Base-by-base conservation (phyloP, 2,888 invertebrate genomes). In the Drosophila siamana region DNA sequence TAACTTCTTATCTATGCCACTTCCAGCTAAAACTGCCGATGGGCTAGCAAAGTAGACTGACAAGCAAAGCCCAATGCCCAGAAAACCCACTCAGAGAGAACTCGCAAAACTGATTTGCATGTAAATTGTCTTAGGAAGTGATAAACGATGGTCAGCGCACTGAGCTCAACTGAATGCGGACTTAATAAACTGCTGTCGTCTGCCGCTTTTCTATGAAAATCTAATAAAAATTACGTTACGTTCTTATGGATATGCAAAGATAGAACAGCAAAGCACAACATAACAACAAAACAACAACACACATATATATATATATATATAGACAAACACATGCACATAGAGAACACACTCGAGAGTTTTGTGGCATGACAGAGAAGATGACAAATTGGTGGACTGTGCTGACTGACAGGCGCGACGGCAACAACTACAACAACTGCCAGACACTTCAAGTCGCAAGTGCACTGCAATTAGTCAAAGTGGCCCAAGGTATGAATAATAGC, bases 381-480 rank as follows among this genome's bases (percentile, higher is more conserved):
- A 89, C 86, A 86, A 86, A 86, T 89, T 82, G 85, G 80, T 59
- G 68, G 70, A 75, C 89, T 71, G 68, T 50, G 54, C 67, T 81
- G 89, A 88, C 69, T 86, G 83, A 80, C 77, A 77, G 78, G 48
- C 64, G 66, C 69, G 68, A 68, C 80, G 65, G 51, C 68, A 69
- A 46, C 46, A 64, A 55, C 74, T 50, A 51, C 63, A 46, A 82
- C 82, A 78, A 78, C 74, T 67, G 47, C 47, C 70, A 78, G 64
- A 73, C 61, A 81, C 80, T 71, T 63, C 66, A 60, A 66, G 80
- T 65, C 68, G 74, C 86, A 83, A 85, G 84, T 88, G 79, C 77
- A 86, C 80, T 86, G 87, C 87, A 85, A 88, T 86, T 86, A 86
- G 87, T 85, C 84, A 84, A 84, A 88, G 81, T 78, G 77, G 73